phyloP scores from a whole-genome alignment of 2,888 invertebrate genomes.

The Ichneumon xanthorius region DNA sequence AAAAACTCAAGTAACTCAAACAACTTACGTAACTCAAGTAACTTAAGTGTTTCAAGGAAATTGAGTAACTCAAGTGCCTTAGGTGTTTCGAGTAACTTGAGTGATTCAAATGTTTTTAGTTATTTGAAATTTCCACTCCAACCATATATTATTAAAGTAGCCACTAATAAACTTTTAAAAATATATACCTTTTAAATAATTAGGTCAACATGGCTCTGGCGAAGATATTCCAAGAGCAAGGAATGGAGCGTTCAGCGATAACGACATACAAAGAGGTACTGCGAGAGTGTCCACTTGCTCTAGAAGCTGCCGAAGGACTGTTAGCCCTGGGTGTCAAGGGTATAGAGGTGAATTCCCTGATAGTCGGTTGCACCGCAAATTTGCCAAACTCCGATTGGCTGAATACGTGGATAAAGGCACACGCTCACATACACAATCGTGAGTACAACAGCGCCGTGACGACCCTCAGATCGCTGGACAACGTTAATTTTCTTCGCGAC shows the following conservation, averaged over 20 bases:
- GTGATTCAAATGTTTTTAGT: too few species aligned
- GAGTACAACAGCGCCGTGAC: slow-evolving; percentile 90
- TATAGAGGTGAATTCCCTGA: slow-evolving; percentile 90
- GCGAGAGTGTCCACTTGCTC: slow-evolving; percentile 90
- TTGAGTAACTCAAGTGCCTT: too few species aligned
- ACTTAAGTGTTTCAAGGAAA: too few species aligned
- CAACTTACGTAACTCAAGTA: too few species aligned
- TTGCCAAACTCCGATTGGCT: slow-evolving; percentile 86
- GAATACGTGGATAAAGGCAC: slow-evolving; percentile 88
- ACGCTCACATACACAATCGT: slow-evolving; percentile 88
- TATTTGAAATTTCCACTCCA: too few species aligned
- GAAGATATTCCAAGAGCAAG: slow-evolving; percentile 89
- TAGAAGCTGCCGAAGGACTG: slow-evolving; percentile 91
- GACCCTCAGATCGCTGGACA: slow-evolving; percentile 89
- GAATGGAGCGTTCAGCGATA: slow-evolving; percentile 90
- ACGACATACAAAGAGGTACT: slow-evolving; percentile 92
- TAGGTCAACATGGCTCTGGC: slow-evolving; percentile 90
- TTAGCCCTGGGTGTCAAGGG: slow-evolving; percentile 90
- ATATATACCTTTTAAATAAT: not conserved
- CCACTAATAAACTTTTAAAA: not conserved
- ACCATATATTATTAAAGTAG: too few species aligned
- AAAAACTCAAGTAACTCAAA: too few species aligned
- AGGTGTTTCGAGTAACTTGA: too few species aligned
- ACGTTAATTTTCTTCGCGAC: slow-evolving; percentile 88
- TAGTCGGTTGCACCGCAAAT: slow-evolving; percentile 86